Conservation (phyloP, 2,888 invertebrate species). For the Amphipyra berbera region DNA sequence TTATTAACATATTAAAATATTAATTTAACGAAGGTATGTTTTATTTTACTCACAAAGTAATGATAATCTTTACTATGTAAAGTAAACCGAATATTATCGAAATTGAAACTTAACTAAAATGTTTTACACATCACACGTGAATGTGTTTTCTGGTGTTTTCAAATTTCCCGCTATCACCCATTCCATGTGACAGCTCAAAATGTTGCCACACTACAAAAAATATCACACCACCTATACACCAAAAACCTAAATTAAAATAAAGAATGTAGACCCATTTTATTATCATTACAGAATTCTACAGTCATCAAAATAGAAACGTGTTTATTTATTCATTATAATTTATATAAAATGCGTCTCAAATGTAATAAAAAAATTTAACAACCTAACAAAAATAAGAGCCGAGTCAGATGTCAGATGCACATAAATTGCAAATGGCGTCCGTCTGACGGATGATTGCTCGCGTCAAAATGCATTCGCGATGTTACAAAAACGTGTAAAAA, state of each 20-base stretch:
- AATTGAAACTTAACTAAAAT: too few species aligned
- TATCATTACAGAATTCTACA: not conserved
- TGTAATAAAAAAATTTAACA: slow-evolving; percentile 16
- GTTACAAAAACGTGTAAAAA: slow-evolving; percentile 70
- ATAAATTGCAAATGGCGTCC: slow-evolving; percentile 83
- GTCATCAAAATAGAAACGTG: not conserved
- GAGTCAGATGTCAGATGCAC: slow-evolving; percentile 49
- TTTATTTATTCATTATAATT: not conserved
- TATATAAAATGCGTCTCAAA: not conserved
- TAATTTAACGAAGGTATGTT: too few species aligned
- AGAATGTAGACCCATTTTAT: not conserved
- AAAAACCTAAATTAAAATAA: not conserved
- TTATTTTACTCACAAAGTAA: too few species aligned
- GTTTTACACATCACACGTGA: too few species aligned
- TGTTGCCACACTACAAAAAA: slow-evolving; percentile 30
- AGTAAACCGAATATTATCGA: too few species aligned
- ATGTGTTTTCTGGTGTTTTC: slow-evolving; percentile 3
- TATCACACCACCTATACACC: slow-evolving; percentile 20
- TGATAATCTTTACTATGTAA: too few species aligned
- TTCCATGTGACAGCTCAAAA: slow-evolving; percentile 19
- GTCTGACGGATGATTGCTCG: slow-evolving; percentile 78
- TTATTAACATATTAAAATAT: too few species aligned
- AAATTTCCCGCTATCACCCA: slow-evolving; percentile 17
- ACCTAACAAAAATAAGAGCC: slow-evolving; percentile 45
- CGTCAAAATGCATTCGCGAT: slow-evolving; percentile 81